Conservation (phyloP, 2,797 vertebrate species). For the Sebastes vulpes region DNA sequence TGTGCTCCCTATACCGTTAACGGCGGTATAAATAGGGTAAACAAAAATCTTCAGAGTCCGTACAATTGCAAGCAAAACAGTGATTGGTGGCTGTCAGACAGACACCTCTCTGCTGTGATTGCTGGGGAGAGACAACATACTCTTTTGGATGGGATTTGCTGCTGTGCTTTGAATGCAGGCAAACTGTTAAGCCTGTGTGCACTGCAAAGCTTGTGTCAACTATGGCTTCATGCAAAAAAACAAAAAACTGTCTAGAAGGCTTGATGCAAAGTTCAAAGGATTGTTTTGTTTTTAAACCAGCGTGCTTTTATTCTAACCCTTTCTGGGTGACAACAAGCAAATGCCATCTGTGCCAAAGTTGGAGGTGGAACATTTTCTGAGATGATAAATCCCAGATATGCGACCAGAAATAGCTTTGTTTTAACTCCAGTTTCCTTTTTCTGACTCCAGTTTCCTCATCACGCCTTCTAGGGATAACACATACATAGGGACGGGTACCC, state of each 20-base stretch:
- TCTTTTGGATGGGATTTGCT: constrained; percentile 24
- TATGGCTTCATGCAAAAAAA: background rate
- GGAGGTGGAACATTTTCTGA: background rate
- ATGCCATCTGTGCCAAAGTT: background rate
- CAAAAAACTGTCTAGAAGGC: background rate
- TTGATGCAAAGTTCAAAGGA: constrained; percentile 23
- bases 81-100: constrained; percentile 11
- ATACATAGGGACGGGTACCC: background rate
- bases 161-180: constrained; percentile 30
- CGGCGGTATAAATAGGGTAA: constrained; percentile 37
- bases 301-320: background rate
- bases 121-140: constrained; percentile 11
- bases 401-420: constrained; percentile 4
- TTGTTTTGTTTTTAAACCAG: background rate
- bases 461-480: background rate
- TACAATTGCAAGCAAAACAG: constrained; percentile 17
- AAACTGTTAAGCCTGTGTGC: constrained; percentile 15
- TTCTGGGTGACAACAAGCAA: constrained; percentile 7
- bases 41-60: constrained; percentile 56
- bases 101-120: constrained; percentile 35
- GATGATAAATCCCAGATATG: background rate
- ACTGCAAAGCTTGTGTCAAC: constrained; percentile 24
- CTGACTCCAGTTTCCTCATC: background rate
- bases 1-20: constrained; percentile 1
- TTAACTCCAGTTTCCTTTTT: background rate